These are phyloP conservation scores for Phycodurus eques DNA, from an alignment of 2,113 vertebrate species.

Conservation along the genomic window DNA sequence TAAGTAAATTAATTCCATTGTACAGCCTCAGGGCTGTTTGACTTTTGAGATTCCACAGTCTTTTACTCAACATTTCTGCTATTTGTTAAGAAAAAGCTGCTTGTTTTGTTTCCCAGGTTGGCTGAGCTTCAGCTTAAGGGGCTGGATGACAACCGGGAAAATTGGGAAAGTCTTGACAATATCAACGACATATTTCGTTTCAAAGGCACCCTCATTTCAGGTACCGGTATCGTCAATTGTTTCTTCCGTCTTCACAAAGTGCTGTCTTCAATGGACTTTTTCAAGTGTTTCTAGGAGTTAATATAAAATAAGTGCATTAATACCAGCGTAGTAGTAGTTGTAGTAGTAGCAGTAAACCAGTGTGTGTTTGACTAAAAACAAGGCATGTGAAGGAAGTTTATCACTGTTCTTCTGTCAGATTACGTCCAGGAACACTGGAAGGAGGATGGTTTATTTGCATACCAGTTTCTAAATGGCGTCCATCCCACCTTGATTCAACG, in stretches of 20 bases:
- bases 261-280: too few species aligned
- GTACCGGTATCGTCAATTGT: conserved; percentile 20
- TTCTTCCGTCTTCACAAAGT: too few species aligned
- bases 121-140: conserved; percentile 51
- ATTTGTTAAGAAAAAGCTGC: background rate
- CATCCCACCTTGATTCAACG: conserved; percentile 82
- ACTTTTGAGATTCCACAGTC: background rate
- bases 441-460: conserved; percentile 85
- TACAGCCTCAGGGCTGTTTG: background rate
- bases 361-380: too few species aligned
- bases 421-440: conserved; percentile 72
- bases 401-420: conserved; percentile 27
- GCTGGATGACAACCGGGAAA: background rate
- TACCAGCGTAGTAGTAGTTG: too few species aligned
- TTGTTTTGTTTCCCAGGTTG: conserved; percentile 29
- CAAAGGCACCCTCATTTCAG: conserved; percentile 40
- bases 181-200: conserved; percentile 40
- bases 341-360: too few species aligned
- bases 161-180: conserved; percentile 37
- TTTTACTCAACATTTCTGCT: background rate
- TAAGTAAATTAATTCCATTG: too few species aligned
- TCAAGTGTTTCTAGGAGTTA: too few species aligned
- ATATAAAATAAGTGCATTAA: too few species aligned
- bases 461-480: conserved; percentile 86
- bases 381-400: too few species aligned